Conservation (phyloP, 2,888 invertebrate genomes). For the Trypoxylon attenuatum region DNA sequence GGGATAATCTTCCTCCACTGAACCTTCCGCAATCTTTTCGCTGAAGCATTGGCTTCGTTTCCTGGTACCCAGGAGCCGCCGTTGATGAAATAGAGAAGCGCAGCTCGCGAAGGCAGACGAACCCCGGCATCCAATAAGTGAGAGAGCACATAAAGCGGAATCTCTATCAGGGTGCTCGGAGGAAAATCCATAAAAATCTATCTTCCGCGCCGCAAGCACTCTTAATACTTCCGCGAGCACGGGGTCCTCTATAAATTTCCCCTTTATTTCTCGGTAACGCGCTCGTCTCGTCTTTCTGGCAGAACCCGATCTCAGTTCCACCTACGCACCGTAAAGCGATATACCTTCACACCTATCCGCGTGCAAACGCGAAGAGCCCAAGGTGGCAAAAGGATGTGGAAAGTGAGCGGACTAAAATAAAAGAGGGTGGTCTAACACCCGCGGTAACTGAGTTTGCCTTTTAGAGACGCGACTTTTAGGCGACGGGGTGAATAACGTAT, state of each 20-base stretch:
- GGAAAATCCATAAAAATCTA: constrained; percentile 27
- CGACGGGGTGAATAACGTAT: constrained; percentile 62
- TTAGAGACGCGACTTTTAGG: constrained; percentile 50
- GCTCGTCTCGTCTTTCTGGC: neutral
- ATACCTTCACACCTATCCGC: neutral
- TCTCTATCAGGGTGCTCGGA: neutral
- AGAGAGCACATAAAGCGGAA: neutral
- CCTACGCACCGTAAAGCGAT: neutral
- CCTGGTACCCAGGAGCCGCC: no score
- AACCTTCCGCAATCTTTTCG: no score
- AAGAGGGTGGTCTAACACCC: constrained; percentile 35
- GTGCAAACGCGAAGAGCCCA: neutral
- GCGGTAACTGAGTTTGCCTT: constrained; percentile 60
- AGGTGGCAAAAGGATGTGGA: neutral
- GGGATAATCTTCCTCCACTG: no score
- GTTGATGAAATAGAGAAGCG: no score
- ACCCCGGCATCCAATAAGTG: neutral
- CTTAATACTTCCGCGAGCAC: constrained; percentile 29
- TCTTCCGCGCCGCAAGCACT: constrained; percentile 15
- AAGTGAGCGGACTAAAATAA: constrained; percentile 27
- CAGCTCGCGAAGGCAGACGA: no score
- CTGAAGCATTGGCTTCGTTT: no score
- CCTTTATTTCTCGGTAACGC: constrained; percentile 18
- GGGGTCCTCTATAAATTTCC: constrained; percentile 18
- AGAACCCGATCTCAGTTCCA: neutral